Conservation (phyloP, 2,113 vertebrate genomes). For the Pseudorasbora parva region DNA sequence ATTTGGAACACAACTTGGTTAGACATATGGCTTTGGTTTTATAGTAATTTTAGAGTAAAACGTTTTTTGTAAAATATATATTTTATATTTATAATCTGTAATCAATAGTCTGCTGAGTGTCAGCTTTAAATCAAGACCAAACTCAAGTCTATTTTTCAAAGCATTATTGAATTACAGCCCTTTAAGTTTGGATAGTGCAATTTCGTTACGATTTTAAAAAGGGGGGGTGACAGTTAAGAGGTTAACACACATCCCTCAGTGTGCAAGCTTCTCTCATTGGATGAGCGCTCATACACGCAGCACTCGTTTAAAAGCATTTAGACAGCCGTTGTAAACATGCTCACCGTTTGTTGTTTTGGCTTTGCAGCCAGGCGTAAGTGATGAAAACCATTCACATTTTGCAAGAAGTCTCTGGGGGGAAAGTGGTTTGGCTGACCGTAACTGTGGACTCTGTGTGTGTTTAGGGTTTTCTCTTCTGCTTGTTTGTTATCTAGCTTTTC, state of each 20-base stretch:
- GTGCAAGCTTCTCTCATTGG: background rate
- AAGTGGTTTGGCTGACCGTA: conserved; percentile 22
- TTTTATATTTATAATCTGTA: too few relatives aligned
- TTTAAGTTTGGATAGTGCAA: too few relatives aligned
- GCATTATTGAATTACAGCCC: too few relatives aligned
- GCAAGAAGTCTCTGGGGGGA: background rate
- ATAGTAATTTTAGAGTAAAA: too few relatives aligned
- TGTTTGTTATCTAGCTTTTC: conserved; percentile 2
- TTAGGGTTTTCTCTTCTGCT: background rate
- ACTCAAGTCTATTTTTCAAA: too few relatives aligned
- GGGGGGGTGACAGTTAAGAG: too few relatives aligned
- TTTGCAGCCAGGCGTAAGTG: conserved; percentile 1
- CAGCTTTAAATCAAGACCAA: too few relatives aligned
- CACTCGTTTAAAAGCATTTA: background rate
- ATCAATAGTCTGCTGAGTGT: too few relatives aligned
- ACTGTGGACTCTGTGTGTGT: conserved; percentile 7
- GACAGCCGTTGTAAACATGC: conserved; percentile 1
- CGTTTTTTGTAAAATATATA: too few relatives aligned
- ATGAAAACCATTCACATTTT: conserved; percentile 20
- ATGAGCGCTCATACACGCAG: background rate
- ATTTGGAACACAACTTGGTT: too few relatives aligned
- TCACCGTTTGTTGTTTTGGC: background rate
- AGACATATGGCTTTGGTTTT: too few relatives aligned
- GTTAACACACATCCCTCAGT: background rate
- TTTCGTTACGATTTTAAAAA: too few relatives aligned